Base-by-base conservation (phyloP, 2,797 vertebrate species). In the Nannoperca obscura region DNA sequence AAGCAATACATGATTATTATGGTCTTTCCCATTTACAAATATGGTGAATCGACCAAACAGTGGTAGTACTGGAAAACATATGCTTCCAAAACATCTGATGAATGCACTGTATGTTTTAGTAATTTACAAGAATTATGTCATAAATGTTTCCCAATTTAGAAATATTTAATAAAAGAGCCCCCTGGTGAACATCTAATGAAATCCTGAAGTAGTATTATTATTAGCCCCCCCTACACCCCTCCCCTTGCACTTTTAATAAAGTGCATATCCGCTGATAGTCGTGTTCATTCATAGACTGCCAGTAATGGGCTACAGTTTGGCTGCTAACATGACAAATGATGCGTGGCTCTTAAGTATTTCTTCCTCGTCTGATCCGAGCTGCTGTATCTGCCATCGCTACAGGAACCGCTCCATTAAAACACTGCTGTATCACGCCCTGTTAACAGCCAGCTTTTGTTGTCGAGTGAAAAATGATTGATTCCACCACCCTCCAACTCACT, bases 391-490 rank as follows among this genome's bases (percentile, higher is more conserved):
- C 88, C 85, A 93, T 94, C 89, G 86, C 82, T 65, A 91, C 86
- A 91, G 93, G 91, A 94, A 92, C 81, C 20, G 68, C 88, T 85
- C 92, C 89, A 93, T 93, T 94, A 94, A 84, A 75, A 81, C 82
- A 57, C 87, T 42, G 79, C 87, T 57, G 73, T 84, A 85, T 88
- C 87, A 85, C 63, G 20, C 89, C 85, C 80, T 76, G 81, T 80
- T 90, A 90, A 90, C 82, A 86, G 88, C 40, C 81, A 70, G 87
- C 89, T 91, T 94, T 93, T 91, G 92, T 95, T 90, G 90, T 78
- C 55, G 84, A 82, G 89, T 91, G 87, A 92, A 93, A 93, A 88
- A 91, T 93, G 92, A 95, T 89, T 88, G 91, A 93, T 92, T 77
- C 71, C 77, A 71, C 72, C 52, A 2, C 69, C 87, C 69, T 68